Conservation (phyloP, 2,797 vertebrate genomes). For the Hylomyscus alleni region DNA sequence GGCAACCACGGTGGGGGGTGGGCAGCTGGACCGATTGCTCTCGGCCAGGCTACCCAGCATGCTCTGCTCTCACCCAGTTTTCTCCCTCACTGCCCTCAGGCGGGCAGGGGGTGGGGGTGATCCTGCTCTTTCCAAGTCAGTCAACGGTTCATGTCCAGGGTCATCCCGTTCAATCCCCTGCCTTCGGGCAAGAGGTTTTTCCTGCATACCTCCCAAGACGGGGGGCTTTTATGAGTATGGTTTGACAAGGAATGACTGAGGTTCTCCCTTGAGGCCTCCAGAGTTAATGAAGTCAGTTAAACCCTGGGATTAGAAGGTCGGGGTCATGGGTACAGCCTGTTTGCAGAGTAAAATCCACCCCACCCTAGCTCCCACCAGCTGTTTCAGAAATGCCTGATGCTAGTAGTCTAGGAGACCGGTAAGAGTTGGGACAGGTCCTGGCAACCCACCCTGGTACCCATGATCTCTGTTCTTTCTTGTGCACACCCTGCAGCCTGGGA, state of each 20-base stretch:
- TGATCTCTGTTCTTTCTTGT: not conserved
- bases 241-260: conserved; percentile 64
- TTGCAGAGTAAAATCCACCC: conserved; percentile 79
- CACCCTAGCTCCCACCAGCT: conserved; percentile 80
- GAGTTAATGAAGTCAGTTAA: conserved; percentile 85
- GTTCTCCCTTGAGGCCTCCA: conserved; percentile 71
- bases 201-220: conserved; percentile 35
- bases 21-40: conserved; percentile 81
- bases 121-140: conserved; percentile 46
- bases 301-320: conserved; percentile 84
- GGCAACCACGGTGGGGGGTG: conserved; percentile 86
- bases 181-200: conserved; percentile 25
- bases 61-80: conserved; percentile 83
- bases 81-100: conserved; percentile 74
- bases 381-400: conserved; percentile 81
- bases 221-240: conserved; percentile 40
- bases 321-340: conserved; percentile 81
- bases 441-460: not conserved
- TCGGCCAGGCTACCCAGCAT: conserved; percentile 85
- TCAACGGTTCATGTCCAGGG: conserved; percentile 36
- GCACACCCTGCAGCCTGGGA: not conserved
- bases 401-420: conserved; percentile 80
- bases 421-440: conserved; percentile 5
- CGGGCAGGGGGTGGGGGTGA: not conserved
- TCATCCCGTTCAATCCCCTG: conserved; percentile 48